Base-by-base conservation (phyloP, 2,113 vertebrate genomes). In the Dunckerocampus dactyliophorus region DNA sequence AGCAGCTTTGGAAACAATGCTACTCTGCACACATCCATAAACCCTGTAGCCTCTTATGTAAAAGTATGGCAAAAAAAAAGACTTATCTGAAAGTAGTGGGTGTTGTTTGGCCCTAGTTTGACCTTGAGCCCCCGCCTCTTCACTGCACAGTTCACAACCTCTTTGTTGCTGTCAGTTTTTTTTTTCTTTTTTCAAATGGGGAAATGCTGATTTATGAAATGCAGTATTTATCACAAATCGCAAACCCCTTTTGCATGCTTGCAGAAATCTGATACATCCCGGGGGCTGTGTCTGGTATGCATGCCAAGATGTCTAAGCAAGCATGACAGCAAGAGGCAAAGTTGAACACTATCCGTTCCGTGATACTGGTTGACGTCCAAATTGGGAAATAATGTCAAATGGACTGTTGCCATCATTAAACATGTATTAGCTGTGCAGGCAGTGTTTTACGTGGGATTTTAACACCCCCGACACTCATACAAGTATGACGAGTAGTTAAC, bases 291-390 rank as follows among this genome's bases (percentile, higher is more conserved):
- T 43, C 39, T 12, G 39, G 12, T 14, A 14, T 43, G 77, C 84
- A 81, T 88, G 86, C 89, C 88, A 89, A 82, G 86, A 87, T 84
- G 89, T 90, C 89, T 90, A 87, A 73, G 88, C 75, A 85, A 88
- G 46, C 57, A 82, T 14, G 13, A 14, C 13, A 89, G 56, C 80
- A 82, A 71, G 85, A 89, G 86, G 85, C 85, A 77, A 89, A 85
- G 82, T 43, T 14, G 2, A 43, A 43, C 39, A 14, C 39, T 0
- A 14, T 43, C 39, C 39, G 4, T 43, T 43, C 31, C 31, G 7
- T 34, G 31, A 34, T 34, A 5, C 31, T 51, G 19, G 8, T 51
- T 24, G 12, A 6, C 11, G 49, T 1, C 22, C 19, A 22, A 51
- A 22, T 13, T 21, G 49, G 22, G 20, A 24, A 24, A 14, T 14